These are phyloP conservation scores for Xylocampa areola DNA, from an alignment of 2,888 invertebrate genomes.

Conservation along the genomic window DNA sequence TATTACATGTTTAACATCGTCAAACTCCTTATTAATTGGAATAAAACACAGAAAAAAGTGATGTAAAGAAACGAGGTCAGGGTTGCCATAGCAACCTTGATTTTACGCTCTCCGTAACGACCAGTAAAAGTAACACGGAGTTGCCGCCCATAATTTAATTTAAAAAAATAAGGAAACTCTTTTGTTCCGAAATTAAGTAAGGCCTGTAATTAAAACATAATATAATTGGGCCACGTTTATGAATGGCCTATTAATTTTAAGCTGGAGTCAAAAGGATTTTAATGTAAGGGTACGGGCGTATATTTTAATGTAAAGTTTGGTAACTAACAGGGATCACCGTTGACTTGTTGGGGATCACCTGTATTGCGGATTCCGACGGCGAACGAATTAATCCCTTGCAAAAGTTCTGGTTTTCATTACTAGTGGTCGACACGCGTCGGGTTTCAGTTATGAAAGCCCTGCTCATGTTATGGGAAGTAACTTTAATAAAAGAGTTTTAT, in stretches of 20 bases:
- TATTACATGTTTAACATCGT: background rate
- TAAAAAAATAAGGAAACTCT: conserved; percentile 59
- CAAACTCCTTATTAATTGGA: conserved; percentile 9
- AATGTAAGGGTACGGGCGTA: conserved; percentile 65
- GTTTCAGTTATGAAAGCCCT: conserved; percentile 46
- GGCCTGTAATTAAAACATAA: conserved; percentile 69
- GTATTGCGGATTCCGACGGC: conserved; percentile 49
- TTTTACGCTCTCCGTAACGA: conserved; percentile 42
- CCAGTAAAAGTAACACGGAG: conserved; percentile 51
- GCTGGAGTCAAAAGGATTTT: conserved; percentile 69
- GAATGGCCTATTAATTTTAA: conserved; percentile 71
- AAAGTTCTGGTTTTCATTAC: conserved; percentile 74
- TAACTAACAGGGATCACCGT: conserved; percentile 63
- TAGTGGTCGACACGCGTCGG: conserved; percentile 53
- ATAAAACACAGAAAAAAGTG: conserved; percentile 17
- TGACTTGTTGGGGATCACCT: conserved; percentile 70
- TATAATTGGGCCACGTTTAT: conserved; percentile 69
- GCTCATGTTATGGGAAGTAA: conserved; percentile 34
- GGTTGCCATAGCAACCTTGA: conserved; percentile 49
- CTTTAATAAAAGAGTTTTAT: conserved; percentile 39
- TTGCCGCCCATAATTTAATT: conserved; percentile 54
- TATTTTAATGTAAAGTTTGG: conserved; percentile 67
- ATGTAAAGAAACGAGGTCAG: conserved; percentile 40
- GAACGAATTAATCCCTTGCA: conserved; percentile 70
- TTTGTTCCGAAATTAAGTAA: conserved; percentile 61